These are phyloP conservation scores for Virgularia gustaviana DNA, from an alignment of 92 coral and sea anemone species.

Conservation along the genomic window DNA sequence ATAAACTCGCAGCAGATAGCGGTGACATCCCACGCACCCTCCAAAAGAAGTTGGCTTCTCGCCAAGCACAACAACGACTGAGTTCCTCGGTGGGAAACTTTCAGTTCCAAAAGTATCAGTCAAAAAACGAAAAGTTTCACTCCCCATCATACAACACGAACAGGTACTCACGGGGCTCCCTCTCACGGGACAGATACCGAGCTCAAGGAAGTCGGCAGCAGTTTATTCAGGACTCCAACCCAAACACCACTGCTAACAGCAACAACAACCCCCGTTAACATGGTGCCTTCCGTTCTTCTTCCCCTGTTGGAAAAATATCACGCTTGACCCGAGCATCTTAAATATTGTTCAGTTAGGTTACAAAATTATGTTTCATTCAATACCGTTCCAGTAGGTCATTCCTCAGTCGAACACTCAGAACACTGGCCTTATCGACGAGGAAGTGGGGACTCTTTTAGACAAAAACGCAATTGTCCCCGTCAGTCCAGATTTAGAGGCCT, in stretches of 20 bases:
- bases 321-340: neutral
- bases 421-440: too few species aligned
- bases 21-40: neutral
- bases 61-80: slow-evolving; percentile 1
- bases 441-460: neutral
- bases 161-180: too few species aligned
- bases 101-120: too few species aligned
- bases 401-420: neutral
- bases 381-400: neutral
- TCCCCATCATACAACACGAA: too few species aligned
- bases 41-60: slow-evolving; percentile 10
- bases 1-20: neutral
- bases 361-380: neutral
- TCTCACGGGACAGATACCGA: neutral
- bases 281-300: neutral
- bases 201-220: neutral
- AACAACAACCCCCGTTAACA: neutral
- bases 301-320: neutral
- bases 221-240: neutral
- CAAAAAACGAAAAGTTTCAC: too few species aligned
- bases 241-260: too few species aligned
- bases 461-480: slow-evolving; percentile 1
- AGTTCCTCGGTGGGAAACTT: too few species aligned
- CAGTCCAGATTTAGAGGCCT: neutral
- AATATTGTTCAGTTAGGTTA: neutral